phyloP scores from a whole-genome alignment of 92 coral and sea anemone genomes.

The Zoanthus gigantus region DNA sequence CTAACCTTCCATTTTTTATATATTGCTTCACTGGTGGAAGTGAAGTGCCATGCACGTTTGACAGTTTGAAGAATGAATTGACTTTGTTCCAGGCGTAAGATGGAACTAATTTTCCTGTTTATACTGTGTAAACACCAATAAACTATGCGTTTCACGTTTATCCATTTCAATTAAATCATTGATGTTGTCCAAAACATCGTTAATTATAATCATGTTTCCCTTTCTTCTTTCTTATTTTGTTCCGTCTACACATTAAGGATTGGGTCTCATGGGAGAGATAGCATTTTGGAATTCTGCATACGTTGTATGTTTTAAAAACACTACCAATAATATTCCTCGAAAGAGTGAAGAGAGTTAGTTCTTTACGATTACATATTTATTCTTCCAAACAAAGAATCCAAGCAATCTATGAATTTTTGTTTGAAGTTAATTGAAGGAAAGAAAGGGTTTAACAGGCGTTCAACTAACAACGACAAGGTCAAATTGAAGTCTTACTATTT shows the following conservation, averaged over 20 bases:
- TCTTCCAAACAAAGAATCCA: too few species aligned
- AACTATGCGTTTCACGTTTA: slow-evolving; percentile 8
- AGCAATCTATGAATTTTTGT: too few species aligned
- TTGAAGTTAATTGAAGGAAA: too few species aligned
- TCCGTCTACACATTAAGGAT: neutral
- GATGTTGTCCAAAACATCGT: neutral
- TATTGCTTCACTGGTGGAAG: neutral
- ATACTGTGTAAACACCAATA: slow-evolving; percentile 24
- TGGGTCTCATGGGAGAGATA: neutral
- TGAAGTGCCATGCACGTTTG: neutral
- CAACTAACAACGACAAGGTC: too few species aligned
- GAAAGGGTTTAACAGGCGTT: too few species aligned
- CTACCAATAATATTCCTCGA: too few species aligned
- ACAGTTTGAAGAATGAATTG: neutral
- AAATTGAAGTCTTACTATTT: too few species aligned
- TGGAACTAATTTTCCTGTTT: neutral
- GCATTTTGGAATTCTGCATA: neutral
- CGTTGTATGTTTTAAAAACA: neutral
- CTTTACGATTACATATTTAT: too few species aligned
- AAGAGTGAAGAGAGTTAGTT: too few species aligned
- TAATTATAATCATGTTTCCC: neutral
- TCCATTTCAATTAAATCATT: neutral
- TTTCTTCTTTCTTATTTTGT: neutral
- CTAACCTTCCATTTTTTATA: neutral
- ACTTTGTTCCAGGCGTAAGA: slow-evolving; percentile 6